phyloP scores from a whole-genome alignment of 2,888 invertebrate genomes.

The Quadroppia sp. region DNA sequence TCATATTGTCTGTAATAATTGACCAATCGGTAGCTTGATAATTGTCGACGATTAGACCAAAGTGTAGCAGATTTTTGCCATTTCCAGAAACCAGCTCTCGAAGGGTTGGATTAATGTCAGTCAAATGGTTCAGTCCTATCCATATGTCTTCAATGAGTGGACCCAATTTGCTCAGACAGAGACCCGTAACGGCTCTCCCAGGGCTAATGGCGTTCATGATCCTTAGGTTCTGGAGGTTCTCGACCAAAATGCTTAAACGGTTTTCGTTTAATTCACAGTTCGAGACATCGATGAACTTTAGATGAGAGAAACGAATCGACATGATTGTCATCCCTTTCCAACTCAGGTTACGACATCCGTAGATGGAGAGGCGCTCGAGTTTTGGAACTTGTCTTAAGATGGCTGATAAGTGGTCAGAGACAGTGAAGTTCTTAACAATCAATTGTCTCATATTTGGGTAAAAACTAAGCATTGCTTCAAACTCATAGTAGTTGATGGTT shows the following conservation, averaged over 20 bases:
- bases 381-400: constrained; percentile 22
- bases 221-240: constrained; percentile 23
- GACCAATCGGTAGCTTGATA: constrained; percentile 4
- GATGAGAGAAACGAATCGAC: constrained; percentile 6
- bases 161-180: constrained; percentile 24
- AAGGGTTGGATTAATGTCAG: neutral
- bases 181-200: constrained; percentile 22
- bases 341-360: constrained; percentile 23
- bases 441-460: constrained; percentile 33
- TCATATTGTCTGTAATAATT: constrained; percentile 15
- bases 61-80: constrained; percentile 25
- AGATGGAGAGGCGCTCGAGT: constrained; percentile 2
- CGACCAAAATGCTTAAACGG: constrained; percentile 25
- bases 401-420: constrained; percentile 22
- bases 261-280: constrained; percentile 33
- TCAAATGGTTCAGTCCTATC: constrained; percentile 23
- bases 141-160: constrained; percentile 14
- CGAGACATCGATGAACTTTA: constrained; percentile 19
- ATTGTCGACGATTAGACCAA: constrained; percentile 17
- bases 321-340: constrained; percentile 26
- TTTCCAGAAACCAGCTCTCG: constrained; percentile 16
- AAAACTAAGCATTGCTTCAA: constrained; percentile 27
- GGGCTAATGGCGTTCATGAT: constrained; percentile 32
- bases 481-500: constrained; percentile 25
- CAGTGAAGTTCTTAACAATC: constrained; percentile 29